phyloP scores from a whole-genome alignment of 2,797 vertebrate genomes.

The Etheostoma nigrum region DNA sequence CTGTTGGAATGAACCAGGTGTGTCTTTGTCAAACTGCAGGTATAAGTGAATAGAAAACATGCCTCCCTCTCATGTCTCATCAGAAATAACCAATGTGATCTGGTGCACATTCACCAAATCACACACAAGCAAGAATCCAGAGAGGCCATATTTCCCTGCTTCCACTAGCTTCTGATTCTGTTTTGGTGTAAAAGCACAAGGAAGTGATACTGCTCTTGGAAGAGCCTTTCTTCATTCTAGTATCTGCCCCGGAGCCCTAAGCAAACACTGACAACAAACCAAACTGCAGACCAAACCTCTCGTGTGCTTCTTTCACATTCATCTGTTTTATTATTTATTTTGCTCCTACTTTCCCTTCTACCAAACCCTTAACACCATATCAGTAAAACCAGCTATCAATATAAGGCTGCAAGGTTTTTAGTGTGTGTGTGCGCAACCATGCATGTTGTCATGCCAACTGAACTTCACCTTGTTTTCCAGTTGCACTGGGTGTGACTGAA shows the following conservation, averaged over 20 bases:
- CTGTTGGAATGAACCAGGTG: conserved; percentile 23
- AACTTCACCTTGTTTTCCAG: conserved; percentile 19
- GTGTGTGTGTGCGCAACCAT: background rate
- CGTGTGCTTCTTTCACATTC: conserved; percentile 3
- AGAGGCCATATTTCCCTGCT: conserved; percentile 21
- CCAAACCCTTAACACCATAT: conserved; percentile 3
- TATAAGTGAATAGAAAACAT: conserved; percentile 24
- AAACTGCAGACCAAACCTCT: conserved; percentile 45
- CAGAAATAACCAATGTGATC: conserved; percentile 36
- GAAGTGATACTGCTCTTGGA: conserved; percentile 54
- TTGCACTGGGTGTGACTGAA: conserved; percentile 27
- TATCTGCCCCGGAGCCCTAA: conserved; percentile 42
- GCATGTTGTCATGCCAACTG: background rate
- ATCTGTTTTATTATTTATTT: conserved; percentile 15
- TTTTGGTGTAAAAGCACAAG: conserved; percentile 23
- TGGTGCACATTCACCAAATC: conserved; percentile 33
- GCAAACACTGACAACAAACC: conserved; percentile 70
- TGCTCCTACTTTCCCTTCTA: background rate
- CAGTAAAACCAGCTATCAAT: background rate
- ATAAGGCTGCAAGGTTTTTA: background rate
- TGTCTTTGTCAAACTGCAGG: conserved; percentile 22
- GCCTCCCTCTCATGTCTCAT: conserved; percentile 44
- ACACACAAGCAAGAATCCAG: background rate
- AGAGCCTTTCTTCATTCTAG: conserved; percentile 23
- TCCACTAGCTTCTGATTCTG: conserved; percentile 19